Percentiles rank a stretch among this genome's conserved stretches.
Conservation (phyloP, 2,888 invertebrate genomes). For the Rotaria sp. region DNA sequence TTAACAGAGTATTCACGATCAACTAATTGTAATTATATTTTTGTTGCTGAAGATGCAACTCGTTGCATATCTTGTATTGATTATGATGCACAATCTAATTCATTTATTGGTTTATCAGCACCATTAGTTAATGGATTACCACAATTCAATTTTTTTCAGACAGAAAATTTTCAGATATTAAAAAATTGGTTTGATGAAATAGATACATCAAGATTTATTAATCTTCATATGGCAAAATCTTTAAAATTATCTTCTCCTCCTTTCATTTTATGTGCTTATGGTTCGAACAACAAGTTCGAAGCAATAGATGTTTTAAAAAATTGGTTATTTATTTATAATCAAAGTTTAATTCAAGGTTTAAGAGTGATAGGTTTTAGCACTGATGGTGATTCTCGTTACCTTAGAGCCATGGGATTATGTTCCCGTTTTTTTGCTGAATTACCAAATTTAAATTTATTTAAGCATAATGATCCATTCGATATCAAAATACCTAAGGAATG, state of each 20-base stretch:
- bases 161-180: not conserved
- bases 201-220: not conserved
- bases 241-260: not conserved
- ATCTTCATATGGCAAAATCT: not conserved
- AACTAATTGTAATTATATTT: not conserved
- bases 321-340: not conserved
- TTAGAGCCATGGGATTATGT: not conserved
- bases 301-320: not conserved
- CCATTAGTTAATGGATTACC: not conserved
- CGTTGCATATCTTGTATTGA: not conserved
- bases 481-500: not conserved
- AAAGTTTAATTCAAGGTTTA: not conserved
- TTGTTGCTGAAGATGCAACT: not conserved
- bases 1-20: not conserved
- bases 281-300: not conserved
- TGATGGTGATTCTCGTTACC: not conserved
- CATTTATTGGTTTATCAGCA: not conserved
- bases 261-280: not conserved
- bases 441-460: not conserved
- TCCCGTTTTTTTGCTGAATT: not conserved
- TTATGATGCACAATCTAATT: not conserved
- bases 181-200: not conserved
- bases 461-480: not conserved
- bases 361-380: not conserved
- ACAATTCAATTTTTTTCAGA: not conserved